phyloP scores from a whole-genome alignment of 2,797 vertebrate species.

The Limosa lapponica region DNA sequence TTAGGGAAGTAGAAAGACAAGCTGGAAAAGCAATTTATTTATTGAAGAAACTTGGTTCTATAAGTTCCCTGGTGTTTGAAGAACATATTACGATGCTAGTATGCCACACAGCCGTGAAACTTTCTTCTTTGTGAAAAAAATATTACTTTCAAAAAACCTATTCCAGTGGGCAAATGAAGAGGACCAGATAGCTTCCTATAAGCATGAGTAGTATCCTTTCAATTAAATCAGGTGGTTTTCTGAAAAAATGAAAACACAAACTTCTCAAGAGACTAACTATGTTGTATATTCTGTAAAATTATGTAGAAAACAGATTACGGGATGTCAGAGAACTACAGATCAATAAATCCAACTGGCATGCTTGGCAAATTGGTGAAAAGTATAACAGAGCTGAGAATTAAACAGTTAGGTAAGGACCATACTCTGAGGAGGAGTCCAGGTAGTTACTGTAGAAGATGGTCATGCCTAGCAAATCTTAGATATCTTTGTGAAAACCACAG shows the following conservation, averaged over 20 bases:
- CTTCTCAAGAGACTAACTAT: neutral
- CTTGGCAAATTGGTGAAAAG: neutral
- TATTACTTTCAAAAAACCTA: neutral
- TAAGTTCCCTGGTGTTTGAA: neutral
- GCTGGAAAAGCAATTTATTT: neutral
- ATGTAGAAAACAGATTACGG: neutral
- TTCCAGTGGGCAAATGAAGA: neutral
- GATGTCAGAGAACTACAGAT: neutral
- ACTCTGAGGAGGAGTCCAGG: neutral
- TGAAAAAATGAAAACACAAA: neutral
- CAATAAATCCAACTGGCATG: neutral
- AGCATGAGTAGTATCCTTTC: neutral
- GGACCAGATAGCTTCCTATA: neutral
- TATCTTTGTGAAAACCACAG: neutral
- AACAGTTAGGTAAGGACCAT: neutral
- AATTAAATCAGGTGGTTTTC: neutral
- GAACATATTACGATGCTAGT: neutral
- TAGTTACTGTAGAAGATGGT: neutral
- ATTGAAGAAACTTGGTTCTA: neutral
- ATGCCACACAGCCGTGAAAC: fast-evolving
- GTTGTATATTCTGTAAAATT: neutral
- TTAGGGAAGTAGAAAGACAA: neutral
- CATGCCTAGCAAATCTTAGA: neutral
- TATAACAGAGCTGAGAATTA: neutral
- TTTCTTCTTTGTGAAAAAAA: neutral